These are phyloP conservation scores for Stenchaetothrips biformis DNA, from an alignment of 2,888 invertebrate species.

Conservation along the genomic window DNA sequence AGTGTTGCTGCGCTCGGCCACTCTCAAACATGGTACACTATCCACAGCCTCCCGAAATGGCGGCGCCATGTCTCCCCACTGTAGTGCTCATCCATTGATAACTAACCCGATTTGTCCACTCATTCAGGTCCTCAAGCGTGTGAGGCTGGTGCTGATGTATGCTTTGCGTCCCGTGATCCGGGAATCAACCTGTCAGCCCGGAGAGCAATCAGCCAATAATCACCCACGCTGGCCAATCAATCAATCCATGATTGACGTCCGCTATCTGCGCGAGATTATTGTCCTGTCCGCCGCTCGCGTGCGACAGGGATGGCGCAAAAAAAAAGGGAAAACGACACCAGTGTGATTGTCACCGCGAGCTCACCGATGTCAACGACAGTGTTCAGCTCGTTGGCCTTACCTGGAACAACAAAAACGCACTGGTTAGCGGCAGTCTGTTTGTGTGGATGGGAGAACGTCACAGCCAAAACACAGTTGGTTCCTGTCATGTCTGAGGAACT, in stretches of 20 bases:
- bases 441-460: no score
- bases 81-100: no score
- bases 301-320: not conserved
- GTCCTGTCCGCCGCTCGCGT: not conserved
- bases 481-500: no score
- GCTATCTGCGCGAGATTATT: conserved; percentile 20
- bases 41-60: no score
- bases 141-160: not conserved
- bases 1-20: no score
- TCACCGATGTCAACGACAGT: no score
- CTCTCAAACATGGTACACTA: no score
- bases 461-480: no score
- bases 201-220: conserved; percentile 22
- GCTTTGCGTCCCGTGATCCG: not conserved
- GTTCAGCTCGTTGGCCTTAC: no score
- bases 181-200: conserved; percentile 19
- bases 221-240: conserved; percentile 9
- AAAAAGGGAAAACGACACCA: not conserved
- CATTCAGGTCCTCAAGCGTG: not conserved
- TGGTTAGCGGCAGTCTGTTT: no score
- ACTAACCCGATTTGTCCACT: not conserved
- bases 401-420: no score
- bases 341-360: not conserved
- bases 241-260: not conserved
- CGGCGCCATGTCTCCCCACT: no score